Evolutionary conservation across 1,140 invertebrate species (phyloP), one percentile per base, ranked within the genome.

Genomic region (Rhyzopertha dominica): DNA sequence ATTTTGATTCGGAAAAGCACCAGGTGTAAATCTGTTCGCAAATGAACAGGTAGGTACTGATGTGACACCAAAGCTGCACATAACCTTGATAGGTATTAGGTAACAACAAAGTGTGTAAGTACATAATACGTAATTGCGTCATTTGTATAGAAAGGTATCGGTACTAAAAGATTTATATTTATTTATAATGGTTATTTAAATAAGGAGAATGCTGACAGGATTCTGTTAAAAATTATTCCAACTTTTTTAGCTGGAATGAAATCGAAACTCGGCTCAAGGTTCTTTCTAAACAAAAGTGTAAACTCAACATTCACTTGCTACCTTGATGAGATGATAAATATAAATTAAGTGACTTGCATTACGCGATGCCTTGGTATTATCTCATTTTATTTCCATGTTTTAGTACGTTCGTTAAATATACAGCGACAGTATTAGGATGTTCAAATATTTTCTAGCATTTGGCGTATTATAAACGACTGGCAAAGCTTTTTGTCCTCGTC

Each of bases 211-310:
- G 53, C 49, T 51, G 47, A 43, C 47, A 50, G 46, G 50, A 53
- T 56, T 50, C 49, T 52, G 46, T 52, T 53, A 56, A 56, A 56
- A 56, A 53, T 46, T 43, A 28, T 47, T 30, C 30, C 28, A 43
- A 45, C 49, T 53, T 55, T 53, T 56, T 56, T 26, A 46, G 48
- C 19, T 36, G 49, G 51, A 53, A 56, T 44, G 50, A 47, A 49
- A 44, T 51, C 55, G 46, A 54, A 54, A 51, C 53, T 45, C 48
- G 38, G 35, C 43, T 58, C 55, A 58, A 58, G 55, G 55, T 58
- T 55, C 53, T 58, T 58, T 58, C 55, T 58, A 54, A 55, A 55
- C 47, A 54, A 56, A 53, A 56, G 51, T 52, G 45, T 52, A 56
- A 56, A 50, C 47, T 43, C 49, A 52, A 53, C 54, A 56, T 56